Evolutionary conservation across 1,140 invertebrate species (phyloP), one percentile per base, ranked within the genome.

Genomic region (Polypedilum pembai): DNA sequence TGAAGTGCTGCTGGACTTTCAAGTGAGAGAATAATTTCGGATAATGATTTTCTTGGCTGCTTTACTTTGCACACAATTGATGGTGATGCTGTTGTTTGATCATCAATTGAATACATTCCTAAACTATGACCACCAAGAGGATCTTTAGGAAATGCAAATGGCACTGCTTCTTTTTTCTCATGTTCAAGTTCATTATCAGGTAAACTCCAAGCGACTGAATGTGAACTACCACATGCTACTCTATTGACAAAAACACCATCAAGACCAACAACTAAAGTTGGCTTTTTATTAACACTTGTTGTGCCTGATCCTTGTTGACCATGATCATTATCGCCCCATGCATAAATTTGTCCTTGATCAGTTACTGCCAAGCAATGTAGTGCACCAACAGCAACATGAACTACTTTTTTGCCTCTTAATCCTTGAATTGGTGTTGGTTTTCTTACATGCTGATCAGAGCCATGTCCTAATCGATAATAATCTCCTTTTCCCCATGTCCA

Each of bases 261-360:
- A 45, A 96, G 84, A 0, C 93, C 94, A 74, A 94, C 90, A 0
- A 96, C 94, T 56, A 92, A 78, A 0, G 91, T 91, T 0, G 96
- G 95, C 77, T 95, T 94, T 76, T 93, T 87, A 83, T 98, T 98
- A 0, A 97, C 94, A 41, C 91, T 89, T 0, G 94, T 97, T 0
- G 93, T 93, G 5, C 94, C 93, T 82, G 97, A 97, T 8, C 95
- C 96, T 83, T 97, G 96, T 79, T 98, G 95, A 0, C 95, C 95
- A 81, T 98, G 95, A 82, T 98, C 95, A 83, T 98, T 98, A 83
- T 98, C 95, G 10, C 41, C 20, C 63, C 21, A 74, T 63, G 20
- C 40, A 63, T 20, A 74, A 40, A 94, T 92, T 82, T 96, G 91
- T 21, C 95, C 94, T 8, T 86, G 87, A 77, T 94, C 93, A 1